A percentile compares a stretch with the other conserved stretches of the same genome.
Conservation (phyloP, 2,113 vertebrate genomes). For the Rhinogobius similis region DNA sequence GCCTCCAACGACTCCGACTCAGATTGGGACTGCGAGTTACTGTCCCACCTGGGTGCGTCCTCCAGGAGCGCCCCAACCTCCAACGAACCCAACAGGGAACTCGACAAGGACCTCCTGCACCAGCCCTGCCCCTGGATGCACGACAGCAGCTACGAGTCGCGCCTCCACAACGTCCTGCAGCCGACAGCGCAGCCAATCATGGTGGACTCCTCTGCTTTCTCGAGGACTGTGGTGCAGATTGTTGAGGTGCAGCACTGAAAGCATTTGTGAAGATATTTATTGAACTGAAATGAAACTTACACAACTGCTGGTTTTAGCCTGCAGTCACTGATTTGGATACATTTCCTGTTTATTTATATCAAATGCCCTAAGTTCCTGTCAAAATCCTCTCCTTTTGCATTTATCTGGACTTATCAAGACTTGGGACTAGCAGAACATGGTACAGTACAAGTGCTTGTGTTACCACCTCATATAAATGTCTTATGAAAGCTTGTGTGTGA, state of each 20-base stretch:
- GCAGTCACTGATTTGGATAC: too few species aligned
- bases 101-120: conserved; percentile 69
- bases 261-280: background rate
- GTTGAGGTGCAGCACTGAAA: conserved; percentile 65
- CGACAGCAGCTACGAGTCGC: conserved; percentile 65
- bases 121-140: conserved; percentile 52
- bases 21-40: conserved; percentile 70
- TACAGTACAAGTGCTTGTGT: background rate
- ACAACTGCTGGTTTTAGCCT: too few species aligned
- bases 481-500: background rate
- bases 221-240: conserved; percentile 50
- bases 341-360: background rate
- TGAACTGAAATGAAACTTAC: background rate
- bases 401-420: background rate
- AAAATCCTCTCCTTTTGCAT: background rate
- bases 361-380: background rate
- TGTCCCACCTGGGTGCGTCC: conserved; percentile 23
- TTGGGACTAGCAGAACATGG: too few species aligned
- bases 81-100: conserved; percentile 4
- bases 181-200: conserved; percentile 7
- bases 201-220: conserved; percentile 33
- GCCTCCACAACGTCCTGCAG: conserved; percentile 67
- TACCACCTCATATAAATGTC: conserved; percentile 19
- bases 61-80: conserved; percentile 1
- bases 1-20: conserved; percentile 57